Evolutionary conservation across 2,113 vertebrate species (phyloP).

Genomic region (Pogonocichla stellata): DNA sequence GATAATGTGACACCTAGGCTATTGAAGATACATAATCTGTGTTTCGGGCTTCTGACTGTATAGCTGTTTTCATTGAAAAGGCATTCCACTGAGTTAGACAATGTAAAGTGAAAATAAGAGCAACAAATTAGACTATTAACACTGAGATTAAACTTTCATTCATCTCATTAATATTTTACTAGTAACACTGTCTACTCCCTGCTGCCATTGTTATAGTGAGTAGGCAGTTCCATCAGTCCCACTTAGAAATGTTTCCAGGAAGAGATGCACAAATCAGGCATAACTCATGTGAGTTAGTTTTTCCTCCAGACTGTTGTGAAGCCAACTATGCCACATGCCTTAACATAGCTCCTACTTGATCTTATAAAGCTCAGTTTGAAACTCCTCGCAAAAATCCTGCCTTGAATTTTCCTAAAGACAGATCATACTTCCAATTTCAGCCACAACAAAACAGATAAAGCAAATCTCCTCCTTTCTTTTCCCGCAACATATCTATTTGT

Average conservation of each 20-base stretch:
- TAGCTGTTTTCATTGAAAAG: background rate
- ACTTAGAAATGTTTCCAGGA: background rate
- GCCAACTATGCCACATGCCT: background rate
- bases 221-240: background rate
- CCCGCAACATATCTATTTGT: background rate
- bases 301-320: background rate
- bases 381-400: background rate
- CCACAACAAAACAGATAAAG: background rate
- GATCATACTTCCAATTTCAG: background rate
- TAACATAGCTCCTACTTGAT: background rate
- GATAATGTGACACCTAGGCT: background rate
- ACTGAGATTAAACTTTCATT: background rate
- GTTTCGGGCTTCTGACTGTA: background rate
- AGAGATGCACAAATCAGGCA: background rate
- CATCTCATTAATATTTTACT: constrained; percentile 28
- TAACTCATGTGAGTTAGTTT: background rate
- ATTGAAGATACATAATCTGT: background rate
- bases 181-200: background rate
- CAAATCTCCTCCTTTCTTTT: background rate
- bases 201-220: background rate
- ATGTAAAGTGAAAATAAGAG: background rate
- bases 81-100: background rate
- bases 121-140: background rate
- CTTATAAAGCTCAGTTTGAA: background rate
- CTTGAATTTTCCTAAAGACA: background rate